These are phyloP conservation scores for Heteronetta atricapilla DNA, from an alignment of 2,113 vertebrate species.

Conservation along the genomic window DNA sequence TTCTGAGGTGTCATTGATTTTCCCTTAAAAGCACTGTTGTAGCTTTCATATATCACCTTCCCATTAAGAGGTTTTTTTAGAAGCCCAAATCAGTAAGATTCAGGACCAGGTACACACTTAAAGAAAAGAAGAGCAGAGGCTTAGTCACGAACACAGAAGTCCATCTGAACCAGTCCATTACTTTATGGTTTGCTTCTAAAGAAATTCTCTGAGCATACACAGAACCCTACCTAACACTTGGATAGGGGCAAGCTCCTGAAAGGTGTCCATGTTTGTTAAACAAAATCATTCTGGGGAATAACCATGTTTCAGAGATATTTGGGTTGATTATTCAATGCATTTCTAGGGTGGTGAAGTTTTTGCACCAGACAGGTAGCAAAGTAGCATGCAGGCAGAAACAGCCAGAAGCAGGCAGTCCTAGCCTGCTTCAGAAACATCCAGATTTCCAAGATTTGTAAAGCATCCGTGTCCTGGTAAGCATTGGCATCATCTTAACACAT, in stretches of 20 bases:
- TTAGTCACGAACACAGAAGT: not conserved
- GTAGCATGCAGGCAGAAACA: not conserved
- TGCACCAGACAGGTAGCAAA: not conserved
- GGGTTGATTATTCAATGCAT: rapidly evolving
- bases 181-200: not conserved
- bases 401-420: not conserved
- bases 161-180: not conserved
- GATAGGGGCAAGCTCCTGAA: not conserved
- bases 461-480: not conserved
- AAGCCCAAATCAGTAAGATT: not conserved
- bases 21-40: not conserved
- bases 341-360: not conserved
- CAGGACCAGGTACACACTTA: not conserved
- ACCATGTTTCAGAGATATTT: not conserved
- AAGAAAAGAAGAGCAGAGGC: not conserved
- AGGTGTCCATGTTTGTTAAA: not conserved
- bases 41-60: not conserved
- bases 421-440: not conserved
- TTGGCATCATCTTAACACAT: not conserved
- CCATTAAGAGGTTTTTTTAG: not conserved
- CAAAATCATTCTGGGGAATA: not conserved
- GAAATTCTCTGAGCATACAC: not conserved
- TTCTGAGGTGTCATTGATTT: not conserved
- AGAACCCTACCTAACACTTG: not conserved
- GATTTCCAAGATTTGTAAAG: not conserved